Base-by-base conservation (phyloP, 2,113 vertebrate genomes). In the Myotis davidii region DNA sequence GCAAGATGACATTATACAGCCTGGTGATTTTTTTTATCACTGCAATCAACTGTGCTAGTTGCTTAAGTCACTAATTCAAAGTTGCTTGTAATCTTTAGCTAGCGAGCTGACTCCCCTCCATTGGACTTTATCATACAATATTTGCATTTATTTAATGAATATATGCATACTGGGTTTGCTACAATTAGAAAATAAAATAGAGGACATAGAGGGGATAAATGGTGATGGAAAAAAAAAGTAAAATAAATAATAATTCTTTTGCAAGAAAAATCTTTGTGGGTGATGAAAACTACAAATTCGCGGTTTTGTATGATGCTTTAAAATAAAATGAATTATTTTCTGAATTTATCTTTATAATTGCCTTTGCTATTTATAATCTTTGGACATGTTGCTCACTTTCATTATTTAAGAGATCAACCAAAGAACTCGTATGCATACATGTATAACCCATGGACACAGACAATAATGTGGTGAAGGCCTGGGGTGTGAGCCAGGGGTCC, bases 261-360 rank as follows among this genome's bases (percentile, higher is more conserved):
- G 6, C 4, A 77, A 83, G 73, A 17, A 67, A 95, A 72, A 77
- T 73, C 29, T 3, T 83, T 85, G 2, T 59, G 12, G 11, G 1
- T 42, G 12, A 48, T 23, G 0, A 16, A 82, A 83, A 61, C 14
- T 94, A 37, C 54, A 94, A 94, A 64, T 59, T 1, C 85, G 17
- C 56, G 13, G 0, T 70, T 59, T 77, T 72, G 27, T 70, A 23
- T 45, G 17, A 90, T 88, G 23, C 23, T 85, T 3, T 72, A 42
- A 67, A 76, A 64, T 81, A 65, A 89, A 76, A 25, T 2, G 21
- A 0, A 14, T 54, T 37, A 84, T 87, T 95, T 65, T 61, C 59
- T 77, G 52, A 85, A 61, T 82, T 90, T 45, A 45, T 73, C 27
- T 82, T 91, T 81, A 70, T 96, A 76, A 85, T 85, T 85, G 21